Evolutionary conservation across 2,113 vertebrate species (phyloP), one percentile per base, ranked within the genome.

Genomic region (Eurypyga helias): DNA sequence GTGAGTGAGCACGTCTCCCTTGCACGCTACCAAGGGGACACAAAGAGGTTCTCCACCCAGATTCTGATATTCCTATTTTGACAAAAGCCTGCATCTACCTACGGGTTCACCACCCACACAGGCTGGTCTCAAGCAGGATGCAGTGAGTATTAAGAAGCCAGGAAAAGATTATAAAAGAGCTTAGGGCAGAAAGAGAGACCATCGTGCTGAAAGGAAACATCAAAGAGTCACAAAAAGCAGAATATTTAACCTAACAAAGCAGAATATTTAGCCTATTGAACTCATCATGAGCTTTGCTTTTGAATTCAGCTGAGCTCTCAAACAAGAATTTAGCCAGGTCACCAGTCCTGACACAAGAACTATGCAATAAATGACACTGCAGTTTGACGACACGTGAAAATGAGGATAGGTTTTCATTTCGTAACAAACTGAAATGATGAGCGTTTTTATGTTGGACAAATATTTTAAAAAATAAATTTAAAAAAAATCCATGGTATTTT

Each of bases 1-100:
- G 0, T 12, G 15, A 16, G 5, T 3, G 64, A 19, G 23, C 9
- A 26, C 38, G 31, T 25, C 62, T 49, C 31, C 33, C 36, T 5
- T 13, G 9, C 4, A 1, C 29, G 1, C 33, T 36, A 5, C 34
- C 0, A 0, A 51, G 41, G 12, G 7, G 38, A 60, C 6, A 57
- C 45, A 70, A 17, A 38, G 20, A 33, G n/a, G 11, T 46, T 57
- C 34, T 54, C 21, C 48, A n/a, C 0, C 10, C 45, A 41, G 34
- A 31, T 17, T 7, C 6, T 4, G 6, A 55, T 24, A 33, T 54
- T 24, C 15, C 34, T 31, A 18, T 20, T 41, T 1, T 29, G 36
- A 45, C 67, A 75, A 41, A 64, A 83, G 29, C 24, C 51, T 43
- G 4, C 29, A 19, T 3, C 34, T n/a, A 28, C 23, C 34, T 36